Base-by-base conservation (phyloP, 2,113 vertebrate genomes). In the Psilopogon haemacephalus region DNA sequence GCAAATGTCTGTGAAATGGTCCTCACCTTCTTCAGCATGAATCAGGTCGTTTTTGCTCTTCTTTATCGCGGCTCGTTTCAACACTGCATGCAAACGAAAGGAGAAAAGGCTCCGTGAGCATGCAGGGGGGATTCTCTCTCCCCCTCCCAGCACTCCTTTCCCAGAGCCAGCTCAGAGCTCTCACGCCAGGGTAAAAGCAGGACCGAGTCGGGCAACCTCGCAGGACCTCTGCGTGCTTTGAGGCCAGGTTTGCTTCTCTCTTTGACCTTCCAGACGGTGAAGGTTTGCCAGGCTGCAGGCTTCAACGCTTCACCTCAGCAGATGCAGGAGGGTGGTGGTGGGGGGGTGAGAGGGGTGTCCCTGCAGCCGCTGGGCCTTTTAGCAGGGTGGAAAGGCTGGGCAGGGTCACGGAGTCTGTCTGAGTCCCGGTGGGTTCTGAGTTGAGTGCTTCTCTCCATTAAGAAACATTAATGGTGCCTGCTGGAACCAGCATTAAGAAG, bases 11-110 rank as follows among this genome's bases (percentile, higher is more conserved):
- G 98, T 98, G 90, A 99, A 98, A 95, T 99, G 98, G 97, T 99
- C 99, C 83, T 99, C 98, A 4, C 98, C 99, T 96, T 99, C 99
- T 97, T 99, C 99, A 3, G 99, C 98, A 11, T 98, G 99, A 95
- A 99, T 99, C 74, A 99, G 98, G 96, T 99, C 99, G 1, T 98
- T 99, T 80, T 99, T 98, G 97, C 98, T 99, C 97, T 99, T 99
- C 97, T 99, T 99, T 91, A 97, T 97, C 82, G 99, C 99, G 4
- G 98, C 98, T 94, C 99, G 98, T 97, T 99, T 99, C 97, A 99
- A 91, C 94, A 99, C 99, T 99, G 97, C 58, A 90, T 92, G 88
- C 94, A 95, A 95, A 95, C 92, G 64, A 95, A 88, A 92, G 60
- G 60, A 94, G 83, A 83, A 37, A 81, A 82, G 0, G 3, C 6